Percentiles rank a stretch among this genome's conserved stretches.
These are phyloP conservation scores for Grallaria varia DNA, from an alignment of 2,113 vertebrate species.

Conservation along the genomic window DNA sequence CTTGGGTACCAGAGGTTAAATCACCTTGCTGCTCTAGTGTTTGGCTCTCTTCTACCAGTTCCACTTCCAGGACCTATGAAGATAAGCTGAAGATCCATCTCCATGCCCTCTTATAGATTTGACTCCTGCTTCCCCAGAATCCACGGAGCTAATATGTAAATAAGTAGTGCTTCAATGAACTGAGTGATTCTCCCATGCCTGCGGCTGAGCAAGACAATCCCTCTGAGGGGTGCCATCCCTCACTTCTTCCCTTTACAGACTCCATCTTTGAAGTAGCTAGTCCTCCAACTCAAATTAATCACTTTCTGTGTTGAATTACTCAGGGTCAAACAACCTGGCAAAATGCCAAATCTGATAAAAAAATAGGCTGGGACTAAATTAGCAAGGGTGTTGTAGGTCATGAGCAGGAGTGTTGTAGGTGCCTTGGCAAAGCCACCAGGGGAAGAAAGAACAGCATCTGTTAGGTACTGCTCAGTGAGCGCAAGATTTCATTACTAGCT, in stretches of 20 bases:
- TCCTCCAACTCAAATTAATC: conserved; percentile 51
- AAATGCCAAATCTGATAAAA: conserved; percentile 37
- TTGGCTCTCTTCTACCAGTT: neutral
- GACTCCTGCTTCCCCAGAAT: neutral
- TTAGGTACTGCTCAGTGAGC: conserved; percentile 35
- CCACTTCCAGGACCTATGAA: neutral
- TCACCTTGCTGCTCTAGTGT: fast-evolving
- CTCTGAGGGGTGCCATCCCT: neutral
- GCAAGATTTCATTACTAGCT: conserved; percentile 26
- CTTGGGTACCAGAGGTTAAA: neutral
- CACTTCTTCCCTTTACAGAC: neutral
- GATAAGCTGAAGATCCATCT: neutral
- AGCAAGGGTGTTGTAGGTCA: conserved; percentile 54
- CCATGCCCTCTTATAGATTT: neutral
- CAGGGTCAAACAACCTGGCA: conserved; percentile 26
- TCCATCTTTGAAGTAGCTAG: conserved; percentile 51
- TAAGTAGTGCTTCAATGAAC: neutral
- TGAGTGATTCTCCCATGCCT: neutral
- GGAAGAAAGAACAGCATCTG: conserved; percentile 38
- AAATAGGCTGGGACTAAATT: conserved; percentile 48
- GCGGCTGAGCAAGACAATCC: neutral
- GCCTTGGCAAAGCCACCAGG: conserved; percentile 14
- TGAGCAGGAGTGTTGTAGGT: conserved; percentile 43
- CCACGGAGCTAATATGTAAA: neutral
- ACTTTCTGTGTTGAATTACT: conserved; percentile 47